phyloP scores from a whole-genome alignment of 2,888 invertebrate genomes.

The Nomada ruficornis region DNA sequence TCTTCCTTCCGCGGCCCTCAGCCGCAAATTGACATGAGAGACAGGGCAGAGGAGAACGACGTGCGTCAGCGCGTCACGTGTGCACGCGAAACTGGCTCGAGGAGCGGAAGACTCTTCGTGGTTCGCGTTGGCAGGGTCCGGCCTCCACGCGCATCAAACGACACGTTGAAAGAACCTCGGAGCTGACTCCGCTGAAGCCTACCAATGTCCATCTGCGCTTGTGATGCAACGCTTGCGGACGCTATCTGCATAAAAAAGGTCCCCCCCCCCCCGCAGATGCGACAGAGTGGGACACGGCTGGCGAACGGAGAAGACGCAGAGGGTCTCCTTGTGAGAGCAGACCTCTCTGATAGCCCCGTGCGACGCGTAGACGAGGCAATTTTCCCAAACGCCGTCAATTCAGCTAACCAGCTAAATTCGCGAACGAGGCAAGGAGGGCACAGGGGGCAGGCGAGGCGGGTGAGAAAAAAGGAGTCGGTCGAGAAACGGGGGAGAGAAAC shows the following conservation, averaged over 20 bases:
- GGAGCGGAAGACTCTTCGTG: slow-evolving; percentile 71
- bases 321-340: slow-evolving; percentile 49
- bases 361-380: slow-evolving; percentile 68
- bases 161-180: slow-evolving; percentile 23
- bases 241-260: slow-evolving; percentile 13
- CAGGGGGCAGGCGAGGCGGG: slow-evolving; percentile 51
- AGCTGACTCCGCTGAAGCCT: background rate
- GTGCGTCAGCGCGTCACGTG: slow-evolving; percentile 72
- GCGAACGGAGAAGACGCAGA: slow-evolving; percentile 24
- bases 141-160: slow-evolving; percentile 26
- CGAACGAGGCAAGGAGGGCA: slow-evolving; percentile 67
- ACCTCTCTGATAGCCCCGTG: slow-evolving; percentile 32
- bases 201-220: background rate
- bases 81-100: slow-evolving; percentile 65
- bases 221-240: background rate
- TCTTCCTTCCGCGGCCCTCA: slow-evolving; percentile 76
- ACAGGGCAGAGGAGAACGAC: slow-evolving; percentile 75
- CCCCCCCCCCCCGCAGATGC: background rate
- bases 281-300: slow-evolving; percentile 19
- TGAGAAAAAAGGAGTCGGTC: slow-evolving; percentile 62
- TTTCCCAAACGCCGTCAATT: slow-evolving; percentile 77
- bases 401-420: slow-evolving; percentile 76
- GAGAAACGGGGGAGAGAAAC: slow-evolving; percentile 59
- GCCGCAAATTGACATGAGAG: slow-evolving; percentile 80
- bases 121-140: slow-evolving; percentile 43